Conservation (phyloP, 2,113 vertebrate genomes). For the Hucho hucho region DNA sequence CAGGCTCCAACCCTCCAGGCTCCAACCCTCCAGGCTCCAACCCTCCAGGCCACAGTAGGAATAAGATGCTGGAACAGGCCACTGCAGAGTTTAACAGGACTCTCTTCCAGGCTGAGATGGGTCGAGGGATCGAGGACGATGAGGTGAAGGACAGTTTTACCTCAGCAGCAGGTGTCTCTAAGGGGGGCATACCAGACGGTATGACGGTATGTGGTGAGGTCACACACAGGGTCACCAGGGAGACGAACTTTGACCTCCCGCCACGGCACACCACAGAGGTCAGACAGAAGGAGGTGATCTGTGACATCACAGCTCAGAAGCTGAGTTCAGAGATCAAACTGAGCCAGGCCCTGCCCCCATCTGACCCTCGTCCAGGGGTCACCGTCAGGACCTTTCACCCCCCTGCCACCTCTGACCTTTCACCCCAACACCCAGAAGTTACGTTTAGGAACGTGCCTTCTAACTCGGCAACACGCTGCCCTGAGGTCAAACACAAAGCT, state of each 20-base stretch:
- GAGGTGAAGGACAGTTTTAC: constrained; percentile 40
- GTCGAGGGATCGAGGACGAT: constrained; percentile 44
- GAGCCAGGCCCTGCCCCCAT: constrained; percentile 1
- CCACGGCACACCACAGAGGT: constrained; percentile 26
- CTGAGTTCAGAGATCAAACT: constrained; percentile 25
- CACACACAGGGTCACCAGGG: constrained; percentile 11
- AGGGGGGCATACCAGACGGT: constrained; percentile 17
- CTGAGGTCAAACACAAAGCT: constrained; percentile 51
- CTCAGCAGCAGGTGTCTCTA: constrained; percentile 24
- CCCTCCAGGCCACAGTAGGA: constrained; percentile 66
- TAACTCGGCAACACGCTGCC: constrained; percentile 21
- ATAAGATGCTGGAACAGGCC: constrained; percentile 86
- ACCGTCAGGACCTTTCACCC: constrained; percentile 21
- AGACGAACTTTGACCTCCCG: constrained; percentile 24
- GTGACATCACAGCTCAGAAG: background rate
- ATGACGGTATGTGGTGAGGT: constrained; percentile 22
- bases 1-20: constrained; percentile 32
- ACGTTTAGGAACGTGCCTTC: constrained; percentile 5
- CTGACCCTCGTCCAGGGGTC: constrained; percentile 30
- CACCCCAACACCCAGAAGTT: constrained; percentile 36
- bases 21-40: constrained; percentile 14
- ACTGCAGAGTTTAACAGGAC: constrained; percentile 92
- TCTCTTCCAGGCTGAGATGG: constrained; percentile 88
- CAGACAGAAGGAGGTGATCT: background rate
- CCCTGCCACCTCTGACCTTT: constrained; percentile 28